phyloP scores from a whole-genome alignment of 1,140 invertebrate genomes.

The Andricus grossulariae region DNA sequence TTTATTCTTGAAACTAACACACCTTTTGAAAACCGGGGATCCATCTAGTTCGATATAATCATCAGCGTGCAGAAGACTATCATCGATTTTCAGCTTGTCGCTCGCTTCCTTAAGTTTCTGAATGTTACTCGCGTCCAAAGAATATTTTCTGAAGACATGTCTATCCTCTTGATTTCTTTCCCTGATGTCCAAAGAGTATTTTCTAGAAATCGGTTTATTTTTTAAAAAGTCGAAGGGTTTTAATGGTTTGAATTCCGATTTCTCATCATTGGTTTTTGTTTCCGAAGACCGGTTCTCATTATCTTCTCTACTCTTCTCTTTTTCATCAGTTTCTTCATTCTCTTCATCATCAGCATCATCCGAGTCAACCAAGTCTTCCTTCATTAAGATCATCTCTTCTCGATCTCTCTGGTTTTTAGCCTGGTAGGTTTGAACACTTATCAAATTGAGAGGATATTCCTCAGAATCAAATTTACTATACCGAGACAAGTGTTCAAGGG shows the following conservation, averaged over 20 bases:
- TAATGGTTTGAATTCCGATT: not conserved
- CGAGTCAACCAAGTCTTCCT: not conserved
- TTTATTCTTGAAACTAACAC: not conserved
- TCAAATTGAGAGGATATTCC: not conserved
- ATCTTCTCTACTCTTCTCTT: not conserved
- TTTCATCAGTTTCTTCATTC: not conserved
- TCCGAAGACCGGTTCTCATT: not conserved
- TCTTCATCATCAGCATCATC: not conserved
- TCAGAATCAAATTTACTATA: conserved; percentile 4
- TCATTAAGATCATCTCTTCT: not conserved
- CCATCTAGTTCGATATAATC: not conserved
- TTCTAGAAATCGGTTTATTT: not conserved
- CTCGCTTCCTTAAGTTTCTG: not conserved
- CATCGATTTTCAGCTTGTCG: not conserved
- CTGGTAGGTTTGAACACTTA: not conserved
- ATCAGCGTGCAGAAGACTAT: not conserved
- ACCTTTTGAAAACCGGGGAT: conserved; percentile 8
- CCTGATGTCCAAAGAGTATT: not conserved
- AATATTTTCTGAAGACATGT: not conserved
- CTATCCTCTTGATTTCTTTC: not conserved
- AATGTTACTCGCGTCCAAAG: not conserved
- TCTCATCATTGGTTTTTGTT: not conserved
- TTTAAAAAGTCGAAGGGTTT: not conserved
- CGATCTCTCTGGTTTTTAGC: not conserved
- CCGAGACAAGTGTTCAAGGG: not conserved